Evolutionary conservation across 2,797 vertebrate genomes (phyloP).

Genomic region (Sebastiscus tertius): DNA sequence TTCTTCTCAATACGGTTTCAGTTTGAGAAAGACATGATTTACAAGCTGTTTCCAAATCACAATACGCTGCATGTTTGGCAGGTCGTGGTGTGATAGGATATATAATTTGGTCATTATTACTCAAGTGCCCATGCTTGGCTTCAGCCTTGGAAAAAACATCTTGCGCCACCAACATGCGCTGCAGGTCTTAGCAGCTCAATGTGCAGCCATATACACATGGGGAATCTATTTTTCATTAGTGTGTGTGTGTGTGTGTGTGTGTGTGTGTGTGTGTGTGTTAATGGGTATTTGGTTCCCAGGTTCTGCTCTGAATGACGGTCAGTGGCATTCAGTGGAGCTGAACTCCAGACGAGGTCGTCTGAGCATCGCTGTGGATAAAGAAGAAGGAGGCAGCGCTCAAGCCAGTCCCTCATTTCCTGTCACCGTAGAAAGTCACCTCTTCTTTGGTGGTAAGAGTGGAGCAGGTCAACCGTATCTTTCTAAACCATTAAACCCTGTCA

Average conservation of each 20-base stretch:
- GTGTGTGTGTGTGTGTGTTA: neutral
- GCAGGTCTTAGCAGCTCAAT: neutral
- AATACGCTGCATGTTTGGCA: neutral
- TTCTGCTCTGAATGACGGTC: conserved; percentile 87
- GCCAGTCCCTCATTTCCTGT: conserved; percentile 57
- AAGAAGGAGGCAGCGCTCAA: conserved; percentile 72
- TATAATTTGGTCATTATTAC: conserved; percentile 2
- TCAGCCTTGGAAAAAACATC: neutral
- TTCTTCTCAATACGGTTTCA: neutral
- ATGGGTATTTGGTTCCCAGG: conserved; percentile 80
- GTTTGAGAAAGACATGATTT: neutral
- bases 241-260: neutral
- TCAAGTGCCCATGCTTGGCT: neutral
- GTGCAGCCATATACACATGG: neutral
- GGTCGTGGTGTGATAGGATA: neutral
- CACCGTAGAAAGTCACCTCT: conserved; percentile 76
- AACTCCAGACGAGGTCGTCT: conserved; percentile 81
- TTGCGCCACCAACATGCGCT: neutral
- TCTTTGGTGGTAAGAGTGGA: conserved; percentile 89
- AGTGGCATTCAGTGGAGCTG: conserved; percentile 90
- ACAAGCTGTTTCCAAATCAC: neutral
- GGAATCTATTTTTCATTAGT: neutral
- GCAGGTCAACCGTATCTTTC: neutral
- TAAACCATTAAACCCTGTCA: neutral
- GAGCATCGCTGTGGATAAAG: conserved; percentile 81